These are phyloP conservation scores for Gallinago undulata DNA, from an alignment of 2,113 vertebrate genomes.

Conservation along the genomic window DNA sequence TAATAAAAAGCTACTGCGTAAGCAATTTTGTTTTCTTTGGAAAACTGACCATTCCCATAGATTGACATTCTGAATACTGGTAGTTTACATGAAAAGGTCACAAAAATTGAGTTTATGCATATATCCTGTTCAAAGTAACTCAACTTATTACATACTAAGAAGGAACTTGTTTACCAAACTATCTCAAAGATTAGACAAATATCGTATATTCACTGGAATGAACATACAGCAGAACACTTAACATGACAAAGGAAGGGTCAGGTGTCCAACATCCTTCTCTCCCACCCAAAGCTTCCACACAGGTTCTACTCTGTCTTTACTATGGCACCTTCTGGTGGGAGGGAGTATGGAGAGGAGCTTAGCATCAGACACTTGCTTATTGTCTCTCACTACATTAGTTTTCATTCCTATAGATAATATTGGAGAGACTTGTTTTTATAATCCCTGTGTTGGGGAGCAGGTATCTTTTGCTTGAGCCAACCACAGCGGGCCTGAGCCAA, in stretches of 20 bases:
- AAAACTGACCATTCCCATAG: background rate
- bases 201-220: background rate
- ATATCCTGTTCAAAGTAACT: background rate
- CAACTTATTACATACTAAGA: background rate
- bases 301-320: background rate
- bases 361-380: background rate
- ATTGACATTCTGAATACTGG: background rate
- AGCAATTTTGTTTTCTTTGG: constrained; percentile 48
- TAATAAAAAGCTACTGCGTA: constrained; percentile 84
- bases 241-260: background rate
- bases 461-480: background rate
- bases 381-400: background rate
- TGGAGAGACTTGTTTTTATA: background rate
- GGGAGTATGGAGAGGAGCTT: background rate
- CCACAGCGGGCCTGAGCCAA: background rate
- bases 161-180: background rate
- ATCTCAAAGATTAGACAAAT: background rate
- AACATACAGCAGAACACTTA: background rate
- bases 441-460: background rate
- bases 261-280: background rate
- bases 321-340: background rate
- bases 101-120: background rate
- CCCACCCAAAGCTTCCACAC: background rate
- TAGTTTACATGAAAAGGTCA: background rate
- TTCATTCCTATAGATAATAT: background rate